Evolutionary conservation across 1,140 invertebrate genomes (phyloP), one percentile per base, ranked within the genome.

Genomic region (Micrasema longulum): DNA sequence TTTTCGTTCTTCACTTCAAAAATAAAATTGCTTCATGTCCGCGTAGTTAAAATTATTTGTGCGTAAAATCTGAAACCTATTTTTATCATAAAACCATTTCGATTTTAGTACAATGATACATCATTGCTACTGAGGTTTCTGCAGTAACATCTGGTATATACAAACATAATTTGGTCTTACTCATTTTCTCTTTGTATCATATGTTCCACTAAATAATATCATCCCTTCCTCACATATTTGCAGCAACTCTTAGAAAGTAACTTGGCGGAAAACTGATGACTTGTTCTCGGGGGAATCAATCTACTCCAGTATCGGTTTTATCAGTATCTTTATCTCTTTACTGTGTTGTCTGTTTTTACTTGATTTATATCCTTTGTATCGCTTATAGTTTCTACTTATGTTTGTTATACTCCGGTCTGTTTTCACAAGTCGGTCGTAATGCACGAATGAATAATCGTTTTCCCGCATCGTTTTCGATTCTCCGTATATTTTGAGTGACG

Each of bases 391-490:
- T 45, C 3, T 16, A 45, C 12, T n/a, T n/a, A 47, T 47, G 14
- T 1, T 16, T 5, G n/a, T 14, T 47, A 1, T 47, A 43, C 10
- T n/a, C 41, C 26, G 26, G 60, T 31, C 45, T 31, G 20, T 52
- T 53, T 47, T 64, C 53, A 20, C 35, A 16, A 48, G 57, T 64
- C 38, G 62, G 41, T 48, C 48, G 67, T 70, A 67, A 74, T 74
- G 63, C 65, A 70, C 57, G 62, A 50, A 66, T 66, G 69, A 70
- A 74, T 60, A 60, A 60, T 60, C 53, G 67, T 53, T 73, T 64
- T 70, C 43, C 38, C 45, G 72, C 55, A 62, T 70, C 68, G 53
- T 70, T 69, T 74, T 74, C 72, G 73, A 74, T 71, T 71, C 70
- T 63, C 53, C 69, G 63, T 74, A 74, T 71, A 74, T 74, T 69